A percentile compares a stretch with the other conserved stretches of the same genome.
phyloP scores from a whole-genome alignment of 2,888 invertebrate species.

The Pasiphila rectangulata region DNA sequence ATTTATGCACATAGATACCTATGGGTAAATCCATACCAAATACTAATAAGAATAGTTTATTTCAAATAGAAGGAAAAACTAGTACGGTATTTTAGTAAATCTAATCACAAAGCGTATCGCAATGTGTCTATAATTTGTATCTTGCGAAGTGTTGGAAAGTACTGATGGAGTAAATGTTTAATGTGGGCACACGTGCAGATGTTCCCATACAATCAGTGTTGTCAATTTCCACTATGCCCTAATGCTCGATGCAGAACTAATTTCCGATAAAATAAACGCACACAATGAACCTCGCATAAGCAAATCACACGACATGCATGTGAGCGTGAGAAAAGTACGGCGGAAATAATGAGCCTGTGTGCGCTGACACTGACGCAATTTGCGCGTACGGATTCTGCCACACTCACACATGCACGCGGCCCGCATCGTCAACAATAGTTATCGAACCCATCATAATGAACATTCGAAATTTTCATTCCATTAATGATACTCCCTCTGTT shows the following conservation, averaged over 20 bases:
- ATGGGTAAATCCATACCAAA: background rate
- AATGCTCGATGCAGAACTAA: slow-evolving; percentile 68
- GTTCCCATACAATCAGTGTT: slow-evolving; percentile 70
- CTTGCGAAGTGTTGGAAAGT: slow-evolving; percentile 50
- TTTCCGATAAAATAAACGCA: slow-evolving; percentile 66
- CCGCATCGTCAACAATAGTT: slow-evolving; percentile 72
- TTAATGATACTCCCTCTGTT: slow-evolving; percentile 70
- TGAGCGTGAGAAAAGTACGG: slow-evolving; percentile 78
- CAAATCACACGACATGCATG: slow-evolving; percentile 65
- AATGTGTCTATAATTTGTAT: slow-evolving; percentile 54
- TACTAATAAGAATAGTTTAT: slow-evolving; percentile 4
- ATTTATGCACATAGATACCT: slow-evolving; percentile 40
- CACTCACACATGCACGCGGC: slow-evolving; percentile 51
- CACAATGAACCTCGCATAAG: slow-evolving; percentile 59
- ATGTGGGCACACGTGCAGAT: slow-evolving; percentile 63
- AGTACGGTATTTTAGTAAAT: slow-evolving; percentile 40
- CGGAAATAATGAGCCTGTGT: slow-evolving; percentile 62
- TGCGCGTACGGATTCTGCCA: slow-evolving; percentile 45
- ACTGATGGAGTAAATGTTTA: slow-evolving; percentile 60
- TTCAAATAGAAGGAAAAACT: slow-evolving; percentile 1
- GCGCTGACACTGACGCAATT: slow-evolving; percentile 54
- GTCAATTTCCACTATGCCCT: slow-evolving; percentile 70
- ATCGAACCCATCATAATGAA: slow-evolving; percentile 68
- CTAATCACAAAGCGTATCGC: slow-evolving; percentile 50
- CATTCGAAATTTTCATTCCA: slow-evolving; percentile 70